Conservation (phyloP, 2,797 vertebrate species). For the Poecilia wingei region DNA sequence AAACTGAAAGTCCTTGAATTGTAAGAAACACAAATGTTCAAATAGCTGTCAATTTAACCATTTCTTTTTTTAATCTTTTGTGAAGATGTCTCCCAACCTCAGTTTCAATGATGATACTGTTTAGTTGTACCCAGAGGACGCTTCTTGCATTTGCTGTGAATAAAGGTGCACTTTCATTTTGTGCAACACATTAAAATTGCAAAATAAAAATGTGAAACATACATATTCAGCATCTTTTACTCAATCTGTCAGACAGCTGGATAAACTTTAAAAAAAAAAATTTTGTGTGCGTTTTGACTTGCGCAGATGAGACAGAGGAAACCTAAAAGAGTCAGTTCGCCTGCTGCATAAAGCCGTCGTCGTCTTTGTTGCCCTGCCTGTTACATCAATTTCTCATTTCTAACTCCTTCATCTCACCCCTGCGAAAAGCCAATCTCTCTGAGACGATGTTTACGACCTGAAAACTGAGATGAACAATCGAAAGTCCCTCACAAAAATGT, state of each 20-base stretch:
- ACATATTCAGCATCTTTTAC: neutral
- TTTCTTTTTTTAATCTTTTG: neutral
- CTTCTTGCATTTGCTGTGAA: too few relatives aligned
- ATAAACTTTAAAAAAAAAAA: too few relatives aligned
- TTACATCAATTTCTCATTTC: conserved; percentile 10
- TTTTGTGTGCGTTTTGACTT: neutral
- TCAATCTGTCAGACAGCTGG: neutral
- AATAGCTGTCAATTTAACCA: neutral
- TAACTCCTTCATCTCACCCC: conserved; percentile 7
- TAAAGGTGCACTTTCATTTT: neutral
- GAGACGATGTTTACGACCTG: conserved; percentile 32
- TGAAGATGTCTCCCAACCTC: neutral
- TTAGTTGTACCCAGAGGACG: too few relatives aligned
- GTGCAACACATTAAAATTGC: too few relatives aligned
- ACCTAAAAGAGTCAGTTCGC: neutral
- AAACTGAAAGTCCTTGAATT: neutral
- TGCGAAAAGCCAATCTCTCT: conserved; percentile 14
- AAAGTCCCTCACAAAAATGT: conserved; percentile 21
- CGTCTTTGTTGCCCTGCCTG: neutral
- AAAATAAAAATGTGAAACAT: neutral
- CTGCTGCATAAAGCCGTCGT: neutral
- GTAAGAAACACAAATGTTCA: neutral
- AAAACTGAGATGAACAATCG: conserved; percentile 25
- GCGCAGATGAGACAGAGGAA: neutral
- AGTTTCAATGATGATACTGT: neutral